A percentile compares a stretch with the other conserved stretches of the same genome.
Evolutionary conservation across 2,797 vertebrate species (phyloP).

Genomic region (Spinus olivaceus): DNA sequence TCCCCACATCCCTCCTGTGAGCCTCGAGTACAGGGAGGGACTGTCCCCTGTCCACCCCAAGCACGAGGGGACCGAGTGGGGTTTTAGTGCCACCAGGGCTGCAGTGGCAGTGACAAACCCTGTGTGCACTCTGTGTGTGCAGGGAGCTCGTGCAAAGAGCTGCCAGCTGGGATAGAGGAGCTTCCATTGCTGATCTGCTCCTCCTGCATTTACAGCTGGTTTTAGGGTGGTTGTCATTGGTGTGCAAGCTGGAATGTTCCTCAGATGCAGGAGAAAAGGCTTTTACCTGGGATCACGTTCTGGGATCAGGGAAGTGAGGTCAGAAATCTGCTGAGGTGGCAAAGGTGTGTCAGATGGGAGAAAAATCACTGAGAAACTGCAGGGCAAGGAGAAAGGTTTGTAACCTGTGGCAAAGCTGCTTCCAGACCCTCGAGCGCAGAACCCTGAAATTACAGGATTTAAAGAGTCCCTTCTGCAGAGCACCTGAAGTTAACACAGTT

Average conservation of each 20-base stretch:
- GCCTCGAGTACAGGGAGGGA: not conserved
- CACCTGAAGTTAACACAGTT: not conserved
- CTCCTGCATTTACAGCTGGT: not conserved
- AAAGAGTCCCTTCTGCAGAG: not conserved
- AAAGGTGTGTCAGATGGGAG: not conserved
- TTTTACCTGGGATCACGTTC: not conserved
- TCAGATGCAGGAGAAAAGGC: not conserved
- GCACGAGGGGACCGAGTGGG: accelerated
- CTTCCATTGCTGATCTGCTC: not conserved
- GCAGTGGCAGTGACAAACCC: not conserved
- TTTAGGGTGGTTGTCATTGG: not conserved
- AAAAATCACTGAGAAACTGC: not conserved
- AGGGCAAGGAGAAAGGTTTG: not conserved
- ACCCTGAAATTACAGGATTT: accelerated
- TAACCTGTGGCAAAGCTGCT: not conserved
- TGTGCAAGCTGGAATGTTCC: not conserved
- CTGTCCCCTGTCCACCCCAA: not conserved
- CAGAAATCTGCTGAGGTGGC: not conserved
- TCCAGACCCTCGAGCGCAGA: not conserved
- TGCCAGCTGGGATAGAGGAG: not conserved
- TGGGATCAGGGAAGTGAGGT: not conserved
- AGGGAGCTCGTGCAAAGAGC: not conserved
- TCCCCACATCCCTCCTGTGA: not conserved
- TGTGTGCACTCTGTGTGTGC: not conserved
- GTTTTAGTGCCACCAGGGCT: not conserved